Conservation (phyloP, 2,888 invertebrate genomes). For the Stenotaenia linearis region DNA sequence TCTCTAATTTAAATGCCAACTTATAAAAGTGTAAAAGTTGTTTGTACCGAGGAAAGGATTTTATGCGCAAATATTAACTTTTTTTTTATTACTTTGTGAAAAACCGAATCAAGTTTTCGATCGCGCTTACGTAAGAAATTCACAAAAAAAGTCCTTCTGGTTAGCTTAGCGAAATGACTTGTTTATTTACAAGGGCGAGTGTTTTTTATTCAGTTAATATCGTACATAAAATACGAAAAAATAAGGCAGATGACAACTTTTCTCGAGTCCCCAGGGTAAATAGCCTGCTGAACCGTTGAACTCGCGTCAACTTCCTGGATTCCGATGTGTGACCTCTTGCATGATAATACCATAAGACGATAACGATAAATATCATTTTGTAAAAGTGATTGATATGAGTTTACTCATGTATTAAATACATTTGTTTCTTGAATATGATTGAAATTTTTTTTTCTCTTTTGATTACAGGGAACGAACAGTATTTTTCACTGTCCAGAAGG, state of each 20-base stretch:
- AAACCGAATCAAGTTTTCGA: too few species aligned
- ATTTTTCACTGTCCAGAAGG: conserved; percentile 28
- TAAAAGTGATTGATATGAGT: background rate
- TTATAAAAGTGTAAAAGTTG: too few species aligned
- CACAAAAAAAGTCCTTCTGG: background rate
- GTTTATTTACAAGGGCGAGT: background rate
- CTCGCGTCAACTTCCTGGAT: conserved; percentile 16
- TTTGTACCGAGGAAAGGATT: too few species aligned
- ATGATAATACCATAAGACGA: too few species aligned
- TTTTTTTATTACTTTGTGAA: too few species aligned
- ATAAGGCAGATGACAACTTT: background rate
- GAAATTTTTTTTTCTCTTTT: background rate
- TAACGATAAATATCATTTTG: background rate
- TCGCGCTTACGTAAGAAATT: background rate
- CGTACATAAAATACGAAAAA: background rate
- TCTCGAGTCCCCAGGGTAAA: background rate
- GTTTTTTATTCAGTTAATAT: background rate
- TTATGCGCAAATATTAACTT: background rate
- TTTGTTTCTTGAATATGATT: background rate
- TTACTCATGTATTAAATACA: background rate
- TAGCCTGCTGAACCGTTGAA: conserved; percentile 12
- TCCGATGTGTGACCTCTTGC: conserved; percentile 1
- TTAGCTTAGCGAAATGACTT: background rate
- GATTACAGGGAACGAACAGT: conserved; percentile 10
- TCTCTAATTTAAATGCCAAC: too few species aligned